Conservation (phyloP, 2,888 invertebrate genomes). For the Pammene fasciana region DNA sequence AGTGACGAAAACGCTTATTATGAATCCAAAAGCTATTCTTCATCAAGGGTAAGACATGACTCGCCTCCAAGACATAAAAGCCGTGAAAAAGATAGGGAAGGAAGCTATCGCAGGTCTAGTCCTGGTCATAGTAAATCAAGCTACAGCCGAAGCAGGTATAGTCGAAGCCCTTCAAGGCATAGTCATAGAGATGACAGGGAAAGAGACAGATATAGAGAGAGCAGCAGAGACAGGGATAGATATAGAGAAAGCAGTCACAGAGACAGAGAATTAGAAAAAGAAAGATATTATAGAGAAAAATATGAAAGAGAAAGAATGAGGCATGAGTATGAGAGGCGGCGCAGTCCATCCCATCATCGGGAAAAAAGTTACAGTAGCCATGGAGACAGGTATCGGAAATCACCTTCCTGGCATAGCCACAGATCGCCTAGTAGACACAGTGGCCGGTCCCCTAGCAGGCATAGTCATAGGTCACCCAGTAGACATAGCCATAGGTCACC, state of each 20-base stretch:
- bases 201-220: slow-evolving; percentile 9
- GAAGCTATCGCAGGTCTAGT: slow-evolving; percentile 48
- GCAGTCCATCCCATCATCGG: slow-evolving; percentile 54
- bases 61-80: slow-evolving; percentile 42
- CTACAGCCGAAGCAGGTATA: slow-evolving; percentile 40
- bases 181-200: slow-evolving; percentile 45
- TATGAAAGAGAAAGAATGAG: slow-evolving; percentile 59
- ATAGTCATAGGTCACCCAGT: slow-evolving; percentile 46
- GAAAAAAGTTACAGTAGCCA: slow-evolving; percentile 57
- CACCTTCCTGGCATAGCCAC: slow-evolving; percentile 39
- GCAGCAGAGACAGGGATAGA: slow-evolving; percentile 28
- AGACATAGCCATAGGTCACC: slow-evolving; percentile 49
- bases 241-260: no score
- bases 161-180: slow-evolving; percentile 56
- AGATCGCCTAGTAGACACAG: slow-evolving; percentile 51
- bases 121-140: slow-evolving; percentile 52
- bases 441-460: slow-evolving; percentile 51
- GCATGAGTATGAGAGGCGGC: slow-evolving; percentile 57
- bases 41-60: slow-evolving; percentile 23
- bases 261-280: slow-evolving; percentile 31
- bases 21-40: slow-evolving; percentile 13
- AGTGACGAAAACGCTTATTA: slow-evolving; percentile 11
- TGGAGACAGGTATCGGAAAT: slow-evolving; percentile 48
- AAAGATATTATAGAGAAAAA: slow-evolving; percentile 43
- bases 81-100: slow-evolving; percentile 48